These are phyloP conservation scores for Conomelus anceps DNA, from an alignment of 2,888 invertebrate species.

Conservation along the genomic window DNA sequence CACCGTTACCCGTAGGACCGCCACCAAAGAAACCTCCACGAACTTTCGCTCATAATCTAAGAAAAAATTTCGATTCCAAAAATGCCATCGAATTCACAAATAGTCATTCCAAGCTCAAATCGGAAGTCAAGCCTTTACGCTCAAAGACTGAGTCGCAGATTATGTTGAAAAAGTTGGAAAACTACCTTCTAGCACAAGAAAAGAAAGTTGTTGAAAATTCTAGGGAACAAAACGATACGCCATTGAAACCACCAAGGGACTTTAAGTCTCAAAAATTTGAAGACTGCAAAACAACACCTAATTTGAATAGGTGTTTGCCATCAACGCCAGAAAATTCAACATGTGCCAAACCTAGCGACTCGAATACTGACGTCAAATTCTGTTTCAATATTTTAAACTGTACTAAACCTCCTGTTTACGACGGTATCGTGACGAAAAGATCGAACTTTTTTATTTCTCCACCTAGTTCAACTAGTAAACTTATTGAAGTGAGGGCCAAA, in stretches of 20 bases:
- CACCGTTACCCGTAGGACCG: constrained; percentile 61
- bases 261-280: neutral
- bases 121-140: constrained; percentile 28
- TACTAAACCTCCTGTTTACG: neutral
- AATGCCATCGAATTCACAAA: neutral
- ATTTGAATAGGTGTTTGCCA: neutral
- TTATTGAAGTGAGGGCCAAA: neutral
- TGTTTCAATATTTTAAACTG: neutral
- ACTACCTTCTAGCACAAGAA: constrained; percentile 9
- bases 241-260: neutral
- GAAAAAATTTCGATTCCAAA: constrained; percentile 22
- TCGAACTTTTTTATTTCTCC: neutral
- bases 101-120: neutral
- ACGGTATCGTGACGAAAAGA: neutral
- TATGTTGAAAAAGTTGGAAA: constrained; percentile 46
- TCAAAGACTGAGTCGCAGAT: constrained; percentile 47
- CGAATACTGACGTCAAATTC: neutral
- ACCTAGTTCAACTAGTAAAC: neutral
- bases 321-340: neutral
- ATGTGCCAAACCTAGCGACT: neutral
- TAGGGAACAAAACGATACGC: neutral
- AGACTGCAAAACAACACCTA: neutral
- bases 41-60: constrained; percentile 47
- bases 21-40: constrained; percentile 72
- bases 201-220: neutral